These are phyloP conservation scores for Abrostola triplasia DNA, from an alignment of 2,888 invertebrate genomes.

Conservation along the genomic window DNA sequence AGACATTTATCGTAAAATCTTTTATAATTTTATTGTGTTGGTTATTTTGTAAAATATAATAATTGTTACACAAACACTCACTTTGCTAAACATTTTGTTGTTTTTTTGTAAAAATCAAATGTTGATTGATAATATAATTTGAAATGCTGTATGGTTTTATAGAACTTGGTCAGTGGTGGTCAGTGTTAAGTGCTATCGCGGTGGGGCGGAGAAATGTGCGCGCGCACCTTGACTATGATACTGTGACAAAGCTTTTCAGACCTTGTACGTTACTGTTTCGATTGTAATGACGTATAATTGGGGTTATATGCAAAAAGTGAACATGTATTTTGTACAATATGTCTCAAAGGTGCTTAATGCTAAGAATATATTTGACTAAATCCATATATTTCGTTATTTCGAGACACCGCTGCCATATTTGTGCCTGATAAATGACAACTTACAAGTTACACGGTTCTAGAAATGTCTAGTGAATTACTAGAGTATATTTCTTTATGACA, in stretches of 20 bases:
- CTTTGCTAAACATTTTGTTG: constrained; percentile 77
- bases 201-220: constrained; percentile 47
- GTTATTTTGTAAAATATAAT: not conserved
- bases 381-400: too few species aligned
- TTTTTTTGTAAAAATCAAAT: constrained; percentile 38
- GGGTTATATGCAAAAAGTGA: constrained; percentile 17
- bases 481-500: too few species aligned
- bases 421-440: too few species aligned
- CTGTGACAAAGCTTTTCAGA: constrained; percentile 22
- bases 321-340: not conserved
- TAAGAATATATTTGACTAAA: not conserved
- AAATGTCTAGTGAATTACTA: too few species aligned
- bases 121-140: constrained; percentile 63
- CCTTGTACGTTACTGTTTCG: constrained; percentile 38
- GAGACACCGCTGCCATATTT: too few species aligned
- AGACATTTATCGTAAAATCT: too few species aligned
- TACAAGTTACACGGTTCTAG: too few species aligned
- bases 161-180: constrained; percentile 13
- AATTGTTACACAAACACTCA: constrained; percentile 54
- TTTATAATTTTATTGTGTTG: not conserved
- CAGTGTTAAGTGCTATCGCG: not conserved
- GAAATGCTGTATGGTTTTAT: constrained; percentile 61
- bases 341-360: not conserved
- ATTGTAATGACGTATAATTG: constrained; percentile 14
- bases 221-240: constrained; percentile 52